Base-by-base conservation (phyloP, 2,113 vertebrate genomes). In the Hemiprocne comata region DNA sequence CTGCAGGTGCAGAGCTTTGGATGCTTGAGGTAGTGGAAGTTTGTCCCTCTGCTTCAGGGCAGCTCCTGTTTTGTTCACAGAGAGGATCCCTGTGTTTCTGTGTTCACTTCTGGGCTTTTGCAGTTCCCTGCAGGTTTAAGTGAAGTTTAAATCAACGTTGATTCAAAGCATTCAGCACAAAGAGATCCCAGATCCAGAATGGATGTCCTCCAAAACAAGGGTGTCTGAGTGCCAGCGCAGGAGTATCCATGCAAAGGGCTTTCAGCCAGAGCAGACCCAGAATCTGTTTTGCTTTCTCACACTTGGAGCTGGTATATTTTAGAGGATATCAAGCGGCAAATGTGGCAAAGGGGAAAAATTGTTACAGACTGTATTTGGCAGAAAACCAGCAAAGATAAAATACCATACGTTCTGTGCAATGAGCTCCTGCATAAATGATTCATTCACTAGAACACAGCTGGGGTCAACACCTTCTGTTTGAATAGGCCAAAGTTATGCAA, bases 351-450 rank as follows among this genome's bases (percentile, higher is more conserved):
- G 95, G 84, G 95, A 74, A 88, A 96, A 96, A 96, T 96, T 91
- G 58, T 95, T 96, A 60, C 92, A 96, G 81, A 53, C 79, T 93
- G 70, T 73, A 40, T 94, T 97, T 97, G 96, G 95, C 95, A 95
- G 91, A 87, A 84, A 78, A 77, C 90, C 93, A 83, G 76, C 82
- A 66, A 85, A 97, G 95, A 94, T 96, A 96, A 97, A 97, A 95
- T 94, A 92, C 92, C 91, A 95, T 96, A 95, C 88, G 80, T 96
- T 95, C 94, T 96, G 95, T 96, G 96, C 89, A 93, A 66, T 89
- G 89, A 89, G 92, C 81, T 87, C 91, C 84, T 94, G 17, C 89
- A 85, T 85, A 94, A 94, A 89, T 92, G 90, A 88, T 81, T 96
- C 82, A 96, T 96, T 97, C 90, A 82, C 62, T 77, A 61, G 89